Evolutionary conservation across 2,797 vertebrate species (phyloP).

Genomic region (Sebastes wilsoni): DNA sequence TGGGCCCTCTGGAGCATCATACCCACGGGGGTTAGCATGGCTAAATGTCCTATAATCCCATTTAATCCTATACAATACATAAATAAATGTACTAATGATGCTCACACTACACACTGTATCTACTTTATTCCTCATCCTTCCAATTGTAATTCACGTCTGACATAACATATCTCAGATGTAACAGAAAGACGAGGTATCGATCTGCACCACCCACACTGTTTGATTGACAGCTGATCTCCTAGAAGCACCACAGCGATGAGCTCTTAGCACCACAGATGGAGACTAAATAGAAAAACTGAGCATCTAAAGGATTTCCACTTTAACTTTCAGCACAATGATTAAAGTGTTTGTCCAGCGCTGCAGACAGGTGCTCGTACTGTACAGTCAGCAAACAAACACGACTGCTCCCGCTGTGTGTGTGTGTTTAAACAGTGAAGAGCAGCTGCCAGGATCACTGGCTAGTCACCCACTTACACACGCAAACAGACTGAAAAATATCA

Average conservation of each 20-base stretch:
- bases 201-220: background rate
- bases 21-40: background rate
- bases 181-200: background rate
- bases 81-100: background rate
- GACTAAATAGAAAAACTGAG: background rate
- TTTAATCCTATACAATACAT: slow-evolving; percentile 27
- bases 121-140: background rate
- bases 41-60: slow-evolving; percentile 30
- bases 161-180: background rate
- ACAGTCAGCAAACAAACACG: slow-evolving; percentile 19
- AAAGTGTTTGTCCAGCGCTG: slow-evolving; percentile 16
- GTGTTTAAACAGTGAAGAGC: slow-evolving; percentile 14
- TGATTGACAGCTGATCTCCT: slow-evolving; percentile 1
- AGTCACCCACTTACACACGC: slow-evolving; percentile 10
- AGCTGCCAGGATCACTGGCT: slow-evolving; percentile 19
- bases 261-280: background rate
- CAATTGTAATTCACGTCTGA: background rate
- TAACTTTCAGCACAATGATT: slow-evolving; percentile 1
- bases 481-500: background rate
- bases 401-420: background rate
- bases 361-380: slow-evolving; percentile 54
- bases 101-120: background rate
- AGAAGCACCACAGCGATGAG: background rate
- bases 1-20: slow-evolving; percentile 11
- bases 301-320: slow-evolving; percentile 22